A percentile compares a stretch with the other conserved stretches of the same genome.
Evolutionary conservation across 92 coral and sea anemone genomes (phyloP).

Genomic region (Actinostola sp.): DNA sequence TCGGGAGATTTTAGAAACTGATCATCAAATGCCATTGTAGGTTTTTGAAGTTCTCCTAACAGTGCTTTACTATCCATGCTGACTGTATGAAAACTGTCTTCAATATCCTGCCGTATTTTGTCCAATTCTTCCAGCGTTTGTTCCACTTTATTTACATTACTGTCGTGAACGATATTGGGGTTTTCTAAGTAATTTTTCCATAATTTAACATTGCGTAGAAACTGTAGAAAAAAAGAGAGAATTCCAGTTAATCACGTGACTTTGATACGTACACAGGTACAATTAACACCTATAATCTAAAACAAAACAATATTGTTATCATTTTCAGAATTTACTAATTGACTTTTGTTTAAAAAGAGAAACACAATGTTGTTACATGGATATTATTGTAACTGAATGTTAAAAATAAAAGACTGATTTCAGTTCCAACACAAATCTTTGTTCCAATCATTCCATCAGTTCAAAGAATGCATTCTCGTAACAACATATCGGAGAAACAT

Average conservation of each 20-base stretch:
- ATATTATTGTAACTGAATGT: too few species aligned
- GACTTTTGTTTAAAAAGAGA: too few species aligned
- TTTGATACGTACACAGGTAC: too few species aligned
- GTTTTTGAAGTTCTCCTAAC: conserved; percentile 89
- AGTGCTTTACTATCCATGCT: conserved; percentile 95
- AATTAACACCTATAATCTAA: neutral
- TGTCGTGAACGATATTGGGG: conserved; percentile 50
- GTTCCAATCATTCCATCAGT: too few species aligned
- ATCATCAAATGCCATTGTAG: conserved; percentile 77
- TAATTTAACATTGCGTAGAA: conserved; percentile 79
- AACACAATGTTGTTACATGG: too few species aligned
- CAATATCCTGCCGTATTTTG: conserved; percentile 83
- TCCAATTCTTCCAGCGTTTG: conserved; percentile 66
- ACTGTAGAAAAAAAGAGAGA: conserved; percentile 51
- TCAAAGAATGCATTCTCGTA: too few species aligned
- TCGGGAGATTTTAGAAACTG: conserved; percentile 90
- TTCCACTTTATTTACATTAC: conserved; percentile 78
- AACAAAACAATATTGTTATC: neutral
- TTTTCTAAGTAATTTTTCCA: conserved; percentile 88
- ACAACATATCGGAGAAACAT: too few species aligned
- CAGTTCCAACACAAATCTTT: too few species aligned
- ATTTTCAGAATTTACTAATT: too few species aligned
- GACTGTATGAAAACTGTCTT: conserved; percentile 87
- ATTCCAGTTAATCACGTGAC: neutral
- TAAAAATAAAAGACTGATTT: too few species aligned